Base-by-base conservation (phyloP, 64 coral and sea anemone genomes). In the Actinia equina region DNA sequence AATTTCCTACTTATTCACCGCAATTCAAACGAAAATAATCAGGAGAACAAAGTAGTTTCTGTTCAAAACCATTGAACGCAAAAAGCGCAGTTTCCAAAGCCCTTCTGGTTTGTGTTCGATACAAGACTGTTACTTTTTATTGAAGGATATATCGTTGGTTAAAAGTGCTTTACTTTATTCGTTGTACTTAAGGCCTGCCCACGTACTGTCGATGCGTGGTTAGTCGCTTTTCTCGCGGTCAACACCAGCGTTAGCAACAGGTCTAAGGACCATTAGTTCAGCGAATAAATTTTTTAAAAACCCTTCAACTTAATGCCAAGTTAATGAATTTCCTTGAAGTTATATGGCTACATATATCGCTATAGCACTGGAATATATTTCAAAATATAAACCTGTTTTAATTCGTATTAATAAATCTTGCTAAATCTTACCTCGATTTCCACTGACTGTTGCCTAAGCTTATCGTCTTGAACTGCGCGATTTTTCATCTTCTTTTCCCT, bases 151-250 rank as follows among this genome's bases (percentile, higher is more conserved):
- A n/a, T 26, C 0, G 2, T 12, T 74, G n/a, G 3, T 74, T 11
- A 11, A 25, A 30, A 27, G 69, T 74, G 11, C 25, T 74, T 74
- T 41, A 74, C 69, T 74, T 74, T 5, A 65, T 23, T 57, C 55
- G n/a, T 6, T n/a, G n/a, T 65, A 65, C 62, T 65, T 23, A 22
- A 65, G 22, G 15, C n/a, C 62, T 65, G 69, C 69, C 69, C 69
- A 74, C 69, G 26, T 74, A 74, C 23, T 74, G 23, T 74, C 69
- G 69, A 74, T 74, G 69, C 69, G 69, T 74, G 69, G 69, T 74
- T 25, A 74, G 13, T 74, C 69, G 26, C 22, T 74, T n/a, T 74
- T 69, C 12, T 74, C 69, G 69, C 13, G 69, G 69, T 74, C 25
- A 74, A 41, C 69, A 14, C 46, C 46, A 14, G 23, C 69, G 23